A percentile compares a stretch with the other conserved stretches of the same genome.
phyloP scores from a whole-genome alignment of 2,888 invertebrate species.

The Magallana nippona region DNA sequence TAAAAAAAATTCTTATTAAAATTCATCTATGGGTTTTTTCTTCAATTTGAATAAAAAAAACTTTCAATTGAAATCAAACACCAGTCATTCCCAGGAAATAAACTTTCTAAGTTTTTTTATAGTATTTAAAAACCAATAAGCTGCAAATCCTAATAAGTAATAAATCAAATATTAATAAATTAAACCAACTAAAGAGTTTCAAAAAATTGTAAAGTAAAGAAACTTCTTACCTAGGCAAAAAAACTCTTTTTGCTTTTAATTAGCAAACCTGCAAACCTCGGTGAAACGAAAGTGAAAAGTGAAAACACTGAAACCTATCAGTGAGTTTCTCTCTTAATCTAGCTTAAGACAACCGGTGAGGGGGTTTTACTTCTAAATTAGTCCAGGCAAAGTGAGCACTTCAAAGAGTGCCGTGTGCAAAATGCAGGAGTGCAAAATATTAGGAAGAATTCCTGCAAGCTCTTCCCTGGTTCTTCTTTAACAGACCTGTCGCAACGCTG shows the following conservation, averaged over 20 bases:
- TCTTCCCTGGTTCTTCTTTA: neutral
- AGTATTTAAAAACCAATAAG: too few species aligned
- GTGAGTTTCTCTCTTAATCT: slow-evolving; percentile 2
- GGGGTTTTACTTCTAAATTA: slow-evolving; percentile 41
- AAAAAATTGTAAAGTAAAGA: neutral
- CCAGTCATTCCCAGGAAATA: too few species aligned
- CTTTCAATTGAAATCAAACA: too few species aligned
- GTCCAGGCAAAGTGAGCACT: slow-evolving; percentile 35
- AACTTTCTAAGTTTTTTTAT: neutral
- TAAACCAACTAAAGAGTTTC: neutral
- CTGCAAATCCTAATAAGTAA: neutral
- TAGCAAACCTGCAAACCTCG: slow-evolving; percentile 18
- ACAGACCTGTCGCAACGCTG: neutral
- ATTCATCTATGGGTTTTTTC: too few species aligned
- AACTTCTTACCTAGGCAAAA: neutral
- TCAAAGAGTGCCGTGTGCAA: slow-evolving; percentile 50
- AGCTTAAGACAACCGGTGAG: neutral
- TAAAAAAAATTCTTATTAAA: too few species aligned
- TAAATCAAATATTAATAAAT: neutral
- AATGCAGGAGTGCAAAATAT: slow-evolving; percentile 42
- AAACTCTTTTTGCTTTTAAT: slow-evolving; percentile 14
- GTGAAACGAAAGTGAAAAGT: slow-evolving; percentile 35
- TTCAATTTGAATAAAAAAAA: too few species aligned
- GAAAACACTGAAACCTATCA: slow-evolving; percentile 5
- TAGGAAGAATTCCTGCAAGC: slow-evolving; percentile 36